Base-by-base conservation (phyloP, 2,888 invertebrate species). In the Dromius quadrimaculatus region DNA sequence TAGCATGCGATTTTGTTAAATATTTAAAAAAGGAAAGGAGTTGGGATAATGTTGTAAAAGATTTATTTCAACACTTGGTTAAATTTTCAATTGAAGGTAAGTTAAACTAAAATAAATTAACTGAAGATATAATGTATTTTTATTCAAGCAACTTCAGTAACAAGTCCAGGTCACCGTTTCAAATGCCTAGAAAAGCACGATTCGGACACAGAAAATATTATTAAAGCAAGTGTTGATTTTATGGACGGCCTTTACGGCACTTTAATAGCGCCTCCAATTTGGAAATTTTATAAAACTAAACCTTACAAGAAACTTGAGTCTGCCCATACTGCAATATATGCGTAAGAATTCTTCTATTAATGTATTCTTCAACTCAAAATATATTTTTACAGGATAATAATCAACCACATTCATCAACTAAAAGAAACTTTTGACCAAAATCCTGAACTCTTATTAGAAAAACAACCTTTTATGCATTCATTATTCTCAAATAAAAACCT, bases 101-200 rank as follows among this genome's bases (percentile, higher is more conserved):
- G 72, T 59, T 9, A 23, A 8, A 28, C 15, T 66, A 2, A n/a
- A n/a, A n/a, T 47, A 22, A 19, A 3, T 22, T 15, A n/a, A n/a
- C 45, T 15, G 9, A 34, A 22, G 20, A 57, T 38, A 23, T 32
- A 66, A 62, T 20, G 1, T 36, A 22, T 69, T 59, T 69, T 63
- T 36, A 28, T 54, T 77, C 41, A 74, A 86, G 86, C 85, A n/a
- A 84, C 86, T 54, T 87, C 86, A 2, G 77, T 84, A 63, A 82
- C 85, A 23, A 84, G 84, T 57, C 87, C 87, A 74, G 87, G 87
- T 71, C 78, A 78, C 38, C 79, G 84, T 11, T 81, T 86, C 11
- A 81, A 83, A 5, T 84, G 83, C 78, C 73, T 81, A 78, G 71
- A 78, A 6, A 76, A 76, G 6, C 73, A 74, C 15, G 57, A 73